Evolutionary conservation across 92 coral and sea anemone species (phyloP), one percentile per base, ranked within the genome.

Genomic region (Plumapathes pennacea): DNA sequence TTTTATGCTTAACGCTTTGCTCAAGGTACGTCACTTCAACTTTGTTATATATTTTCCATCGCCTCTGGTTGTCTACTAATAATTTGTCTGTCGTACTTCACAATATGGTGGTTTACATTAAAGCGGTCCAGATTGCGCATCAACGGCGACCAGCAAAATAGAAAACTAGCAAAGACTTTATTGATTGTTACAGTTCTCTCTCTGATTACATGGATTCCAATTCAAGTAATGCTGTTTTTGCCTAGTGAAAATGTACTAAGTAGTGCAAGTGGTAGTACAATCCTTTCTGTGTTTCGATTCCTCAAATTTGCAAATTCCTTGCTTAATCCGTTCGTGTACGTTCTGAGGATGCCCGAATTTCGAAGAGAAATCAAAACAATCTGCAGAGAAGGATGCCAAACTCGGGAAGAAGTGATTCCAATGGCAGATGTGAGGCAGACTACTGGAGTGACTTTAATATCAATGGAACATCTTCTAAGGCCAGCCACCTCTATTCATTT

Each of bases 111-210:
- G 9, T 58, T n/a, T 10, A 3, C 32, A 2, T 24, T 4, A 25
- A 58, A 40, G 20, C 32, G 52, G 19, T 40, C 65, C 65, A n/a
- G 18, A 26, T 0, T 4, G n/a, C 37, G 50, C 0, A 13, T 29
- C 25, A 40, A 38, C 34, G 40, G 32, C 9, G 46, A 24, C 12
- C 32, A 37, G 18, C 38, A n/a, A 57, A 57, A 57, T n/a, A 57
- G 43, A n/a, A 23, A 14, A 15, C 25, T 9, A 2, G 32, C 39
- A 5, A 41, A 40, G 37, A 40, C 51, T 33, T 17, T 25, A 9
- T 15, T 1, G 2, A 27, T 40, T 58, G 65, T 58, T 5, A 55
- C 32, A 15, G 2, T 31, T 10, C 10, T 36, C 10, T 10, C 10
- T 10, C n/a, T 10, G n/a, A 36, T n/a, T 10, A n/a, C 41, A 10